Percentiles rank a stretch among this genome's conserved stretches.
These are phyloP conservation scores for Meloidogyne chitwoodi DNA, from an alignment of 1,140 invertebrate species.

Conservation along the genomic window DNA sequence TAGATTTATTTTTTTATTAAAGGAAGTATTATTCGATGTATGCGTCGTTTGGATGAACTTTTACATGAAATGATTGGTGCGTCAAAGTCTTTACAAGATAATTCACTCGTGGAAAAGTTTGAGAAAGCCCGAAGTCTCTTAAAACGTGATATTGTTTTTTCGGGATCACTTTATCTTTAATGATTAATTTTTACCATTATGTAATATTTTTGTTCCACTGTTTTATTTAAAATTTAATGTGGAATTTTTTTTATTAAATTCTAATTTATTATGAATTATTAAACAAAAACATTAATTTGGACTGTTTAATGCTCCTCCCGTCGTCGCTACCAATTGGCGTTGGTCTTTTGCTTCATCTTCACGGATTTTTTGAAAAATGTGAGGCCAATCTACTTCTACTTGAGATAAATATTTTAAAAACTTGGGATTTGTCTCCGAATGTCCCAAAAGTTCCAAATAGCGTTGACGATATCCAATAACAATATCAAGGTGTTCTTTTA, in stretches of 20 bases:
- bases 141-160: slow-evolving; percentile 97
- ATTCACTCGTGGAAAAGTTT: slow-evolving; percentile 92
- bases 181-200: neutral
- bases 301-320: neutral
- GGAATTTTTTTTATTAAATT: neutral
- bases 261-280: too few species aligned
- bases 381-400: slow-evolving; percentile 66
- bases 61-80: slow-evolving; percentile 89
- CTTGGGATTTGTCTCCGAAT: slow-evolving; percentile 72
- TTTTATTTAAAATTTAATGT: neutral
- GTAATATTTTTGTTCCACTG: neutral
- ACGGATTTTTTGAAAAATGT: slow-evolving; percentile 64
- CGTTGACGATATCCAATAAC: slow-evolving; percentile 73
- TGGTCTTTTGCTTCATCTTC: slow-evolving; percentile 63
- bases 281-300: neutral
- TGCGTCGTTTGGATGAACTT: slow-evolving; percentile 91
- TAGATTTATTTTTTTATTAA: slow-evolving; percentile 28
- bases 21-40: slow-evolving; percentile 94
- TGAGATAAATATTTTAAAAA: slow-evolving; percentile 69
- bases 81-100: slow-evolving; percentile 70
- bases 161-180: slow-evolving; percentile 90
- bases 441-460: slow-evolving; percentile 72
- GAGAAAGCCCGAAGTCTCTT: slow-evolving; percentile 68
- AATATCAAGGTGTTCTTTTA: slow-evolving; percentile 73
- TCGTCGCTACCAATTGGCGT: neutral